A percentile compares a stretch with the other conserved stretches of the same genome.
phyloP scores from a whole-genome alignment of 1,140 invertebrate genomes.

The Aphidius ervi region DNA sequence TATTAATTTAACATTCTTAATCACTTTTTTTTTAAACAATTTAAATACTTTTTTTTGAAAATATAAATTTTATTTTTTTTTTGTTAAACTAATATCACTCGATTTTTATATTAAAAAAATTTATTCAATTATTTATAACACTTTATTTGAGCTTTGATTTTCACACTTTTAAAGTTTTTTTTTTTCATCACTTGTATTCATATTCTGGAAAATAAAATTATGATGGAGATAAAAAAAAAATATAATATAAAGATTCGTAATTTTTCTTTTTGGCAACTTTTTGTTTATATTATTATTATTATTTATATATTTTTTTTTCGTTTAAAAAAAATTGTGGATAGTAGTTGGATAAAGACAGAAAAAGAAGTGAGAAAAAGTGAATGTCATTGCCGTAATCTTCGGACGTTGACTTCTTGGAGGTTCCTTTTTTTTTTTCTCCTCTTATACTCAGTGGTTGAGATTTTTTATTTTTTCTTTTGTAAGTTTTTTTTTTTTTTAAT shows the following conservation, averaged over 20 bases:
- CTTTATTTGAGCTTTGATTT: too few relatives aligned
- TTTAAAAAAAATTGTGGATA: slow-evolving; percentile 5
- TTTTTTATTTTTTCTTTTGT: not conserved
- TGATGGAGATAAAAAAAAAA: slow-evolving; percentile 21
- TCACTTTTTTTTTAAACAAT: too few relatives aligned
- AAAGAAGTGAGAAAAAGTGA: slow-evolving; percentile 51
- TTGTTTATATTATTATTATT: too few relatives aligned
- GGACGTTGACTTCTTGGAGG: slow-evolving; percentile 52
- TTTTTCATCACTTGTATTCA: not conserved
- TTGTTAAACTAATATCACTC: too few relatives aligned
- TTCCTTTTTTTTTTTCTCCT: slow-evolving; percentile 10
- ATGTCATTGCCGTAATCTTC: slow-evolving; percentile 56
- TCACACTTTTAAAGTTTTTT: not conserved
- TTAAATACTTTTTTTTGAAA: too few relatives aligned
- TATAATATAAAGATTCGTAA: too few relatives aligned
- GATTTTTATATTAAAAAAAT: too few relatives aligned
- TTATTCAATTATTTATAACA: too few relatives aligned
- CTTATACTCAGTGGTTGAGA: not conserved
- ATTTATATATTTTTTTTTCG: too few relatives aligned
- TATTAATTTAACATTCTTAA: too few relatives aligned
- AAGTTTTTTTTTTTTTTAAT: slow-evolving; percentile 8
- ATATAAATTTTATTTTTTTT: too few relatives aligned
- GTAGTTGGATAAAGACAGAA: slow-evolving; percentile 34
- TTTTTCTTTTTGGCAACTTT: too few relatives aligned
- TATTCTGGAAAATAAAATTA: not conserved